phyloP scores from a whole-genome alignment of 1,140 invertebrate species.

The Nebria ingens region DNA sequence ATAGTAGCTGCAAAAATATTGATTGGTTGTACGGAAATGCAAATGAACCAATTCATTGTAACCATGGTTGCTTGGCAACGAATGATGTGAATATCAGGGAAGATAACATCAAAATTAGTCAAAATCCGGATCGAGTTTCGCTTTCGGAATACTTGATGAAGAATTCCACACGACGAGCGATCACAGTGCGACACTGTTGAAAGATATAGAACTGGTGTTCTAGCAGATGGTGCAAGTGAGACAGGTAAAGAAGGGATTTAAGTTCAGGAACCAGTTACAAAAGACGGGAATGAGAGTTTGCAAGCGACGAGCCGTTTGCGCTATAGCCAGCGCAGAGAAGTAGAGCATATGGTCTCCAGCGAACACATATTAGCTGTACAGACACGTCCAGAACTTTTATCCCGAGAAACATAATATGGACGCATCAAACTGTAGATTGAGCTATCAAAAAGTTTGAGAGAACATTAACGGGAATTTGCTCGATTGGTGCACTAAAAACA shows the following conservation, averaged over 20 bases:
- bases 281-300: neutral
- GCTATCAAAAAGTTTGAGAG: conserved; percentile 24
- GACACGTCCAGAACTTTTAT: conserved; percentile 6
- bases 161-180: neutral
- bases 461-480: conserved; percentile 24
- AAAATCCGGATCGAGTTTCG: neutral
- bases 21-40: too few relatives aligned
- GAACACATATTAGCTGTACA: conserved; percentile 5
- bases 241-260: neutral
- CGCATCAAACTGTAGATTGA: conserved; percentile 23
- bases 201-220: neutral
- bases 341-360: neutral
- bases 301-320: neutral
- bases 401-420: conserved; percentile 20
- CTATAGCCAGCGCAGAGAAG: neutral
- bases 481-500: conserved; percentile 24
- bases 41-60: too few relatives aligned
- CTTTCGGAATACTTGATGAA: neutral
- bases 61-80: too few relatives aligned
- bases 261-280: neutral
- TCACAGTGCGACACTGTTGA: neutral
- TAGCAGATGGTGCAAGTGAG: neutral
- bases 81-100: neutral
- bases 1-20: too few relatives aligned
- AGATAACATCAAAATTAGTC: neutral